Conservation (phyloP, 2,888 invertebrate genomes). For the Trichogramma evanescens region DNA sequence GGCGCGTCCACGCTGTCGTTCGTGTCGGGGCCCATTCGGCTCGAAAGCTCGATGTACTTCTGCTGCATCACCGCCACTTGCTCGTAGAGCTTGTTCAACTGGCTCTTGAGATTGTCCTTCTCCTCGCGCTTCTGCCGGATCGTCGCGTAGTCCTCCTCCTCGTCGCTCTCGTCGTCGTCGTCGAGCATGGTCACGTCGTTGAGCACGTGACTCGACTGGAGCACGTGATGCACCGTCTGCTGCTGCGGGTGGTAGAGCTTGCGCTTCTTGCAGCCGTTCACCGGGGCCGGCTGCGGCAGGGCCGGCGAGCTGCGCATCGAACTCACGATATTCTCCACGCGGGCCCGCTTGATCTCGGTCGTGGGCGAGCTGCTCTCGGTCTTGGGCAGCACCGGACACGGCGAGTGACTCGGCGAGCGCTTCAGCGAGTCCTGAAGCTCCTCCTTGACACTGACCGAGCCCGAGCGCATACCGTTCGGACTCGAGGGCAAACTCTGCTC, state of each 20-base stretch:
- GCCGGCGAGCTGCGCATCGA: slow-evolving; percentile 86
- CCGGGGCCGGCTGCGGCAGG: slow-evolving; percentile 57
- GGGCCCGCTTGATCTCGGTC: slow-evolving; percentile 81
- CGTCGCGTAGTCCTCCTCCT: slow-evolving; percentile 68
- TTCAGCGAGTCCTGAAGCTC: slow-evolving; percentile 42
- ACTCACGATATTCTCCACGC: slow-evolving; percentile 92
- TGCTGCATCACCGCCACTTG: slow-evolving; percentile 88
- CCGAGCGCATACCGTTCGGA: slow-evolving; percentile 42
- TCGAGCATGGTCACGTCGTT: slow-evolving; percentile 56
- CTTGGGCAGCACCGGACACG: slow-evolving; percentile 41
- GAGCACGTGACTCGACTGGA: slow-evolving; percentile 11
- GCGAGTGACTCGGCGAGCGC: slow-evolving; percentile 43
- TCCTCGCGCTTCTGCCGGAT: slow-evolving; percentile 79
- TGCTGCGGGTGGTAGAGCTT: slow-evolving; percentile 94
- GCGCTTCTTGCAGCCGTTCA: slow-evolving; percentile 91
- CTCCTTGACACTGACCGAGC: slow-evolving; percentile 44
- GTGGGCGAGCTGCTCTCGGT: slow-evolving; percentile 49
- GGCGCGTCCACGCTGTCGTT: slow-evolving; percentile 51
- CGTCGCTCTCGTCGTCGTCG: slow-evolving; percentile 70
- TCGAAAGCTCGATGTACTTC: slow-evolving; percentile 80
- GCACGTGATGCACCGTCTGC: slow-evolving; percentile 63
- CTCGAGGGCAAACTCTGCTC: slow-evolving; percentile 44
- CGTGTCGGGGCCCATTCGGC: slow-evolving; percentile 65
- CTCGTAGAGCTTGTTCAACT: slow-evolving; percentile 80
- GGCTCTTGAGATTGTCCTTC: slow-evolving; percentile 78